Percentiles rank a stretch among this genome's conserved stretches.
Evolutionary conservation across 2,797 vertebrate genomes (phyloP).

Genomic region (Rhincodon typus): DNA sequence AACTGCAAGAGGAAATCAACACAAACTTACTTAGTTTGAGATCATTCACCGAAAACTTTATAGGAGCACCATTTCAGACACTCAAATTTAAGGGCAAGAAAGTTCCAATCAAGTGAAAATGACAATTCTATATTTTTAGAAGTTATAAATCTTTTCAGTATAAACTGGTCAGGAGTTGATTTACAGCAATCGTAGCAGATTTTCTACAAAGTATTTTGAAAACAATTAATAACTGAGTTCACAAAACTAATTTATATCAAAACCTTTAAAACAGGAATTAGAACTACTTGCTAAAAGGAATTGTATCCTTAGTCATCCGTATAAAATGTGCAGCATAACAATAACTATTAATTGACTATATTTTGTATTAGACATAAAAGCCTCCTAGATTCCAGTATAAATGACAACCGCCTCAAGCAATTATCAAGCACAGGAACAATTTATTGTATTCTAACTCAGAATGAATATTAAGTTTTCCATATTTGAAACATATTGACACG

Average conservation of each 20-base stretch:
- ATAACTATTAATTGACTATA: slow-evolving; percentile 14
- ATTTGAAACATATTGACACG: not conserved
- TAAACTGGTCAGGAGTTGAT: not conserved
- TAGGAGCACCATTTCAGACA: not conserved
- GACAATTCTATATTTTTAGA: not conserved
- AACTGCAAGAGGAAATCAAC: slow-evolving; percentile 57
- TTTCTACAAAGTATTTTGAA: not conserved
- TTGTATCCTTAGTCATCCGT: not conserved
- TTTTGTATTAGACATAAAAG: not conserved
- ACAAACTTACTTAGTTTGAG: not conserved
- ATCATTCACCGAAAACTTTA: too few species aligned
- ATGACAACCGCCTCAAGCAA: slow-evolving; percentile 6
- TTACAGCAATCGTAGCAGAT: not conserved
- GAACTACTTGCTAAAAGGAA: not conserved
- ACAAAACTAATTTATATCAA: not conserved
- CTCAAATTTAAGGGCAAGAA: too few species aligned
- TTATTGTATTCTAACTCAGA: not conserved
- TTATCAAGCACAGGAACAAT: not conserved
- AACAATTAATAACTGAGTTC: not conserved
- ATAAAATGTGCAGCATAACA: not conserved
- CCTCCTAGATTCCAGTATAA: not conserved
- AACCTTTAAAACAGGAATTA: not conserved
- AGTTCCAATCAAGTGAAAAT: not conserved
- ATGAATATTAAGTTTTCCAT: not conserved
- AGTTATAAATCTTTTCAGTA: not conserved